Conservation (phyloP, 2,797 vertebrate genomes). For the Rhabdophis nuchalis region DNA sequence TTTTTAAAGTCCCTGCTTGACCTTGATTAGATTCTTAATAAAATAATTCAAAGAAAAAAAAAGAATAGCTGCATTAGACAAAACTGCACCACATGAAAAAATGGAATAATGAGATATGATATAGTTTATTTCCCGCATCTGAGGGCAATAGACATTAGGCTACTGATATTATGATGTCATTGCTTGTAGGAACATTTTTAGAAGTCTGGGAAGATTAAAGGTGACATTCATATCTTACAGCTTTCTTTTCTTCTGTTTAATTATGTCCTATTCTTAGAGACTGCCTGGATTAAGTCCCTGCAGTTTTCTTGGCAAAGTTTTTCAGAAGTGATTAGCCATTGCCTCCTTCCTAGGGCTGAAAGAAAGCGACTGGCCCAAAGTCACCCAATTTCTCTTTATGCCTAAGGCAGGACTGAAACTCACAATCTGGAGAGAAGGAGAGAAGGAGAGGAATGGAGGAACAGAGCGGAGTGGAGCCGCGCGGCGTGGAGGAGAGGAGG, state of each 20-base stretch:
- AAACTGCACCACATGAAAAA: not conserved
- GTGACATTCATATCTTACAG: not conserved
- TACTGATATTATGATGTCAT: not conserved
- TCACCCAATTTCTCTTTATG: not conserved
- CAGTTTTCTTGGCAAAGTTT: not conserved
- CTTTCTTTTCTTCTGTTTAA: not conserved
- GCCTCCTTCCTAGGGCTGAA: not conserved
- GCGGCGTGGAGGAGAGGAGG: no score
- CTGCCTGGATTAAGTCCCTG: not conserved
- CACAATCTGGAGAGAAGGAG: no score
- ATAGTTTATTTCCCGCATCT: not conserved
- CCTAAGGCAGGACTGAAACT: not conserved
- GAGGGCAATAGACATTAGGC: not conserved
- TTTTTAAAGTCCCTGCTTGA: not conserved
- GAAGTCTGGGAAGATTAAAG: not conserved
- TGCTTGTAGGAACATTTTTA: not conserved
- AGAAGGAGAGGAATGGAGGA: no score
- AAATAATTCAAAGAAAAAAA: not conserved
- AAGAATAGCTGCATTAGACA: not conserved
- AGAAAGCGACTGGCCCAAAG: not conserved
- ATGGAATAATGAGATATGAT: not conserved
- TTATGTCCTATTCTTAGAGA: not conserved
- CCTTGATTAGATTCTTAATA: not conserved
- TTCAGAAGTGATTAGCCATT: not conserved
- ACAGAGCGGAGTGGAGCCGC: no score